These are phyloP conservation scores for Pyrrhia umbra DNA, from an alignment of 2,888 invertebrate species.

Conservation along the genomic window DNA sequence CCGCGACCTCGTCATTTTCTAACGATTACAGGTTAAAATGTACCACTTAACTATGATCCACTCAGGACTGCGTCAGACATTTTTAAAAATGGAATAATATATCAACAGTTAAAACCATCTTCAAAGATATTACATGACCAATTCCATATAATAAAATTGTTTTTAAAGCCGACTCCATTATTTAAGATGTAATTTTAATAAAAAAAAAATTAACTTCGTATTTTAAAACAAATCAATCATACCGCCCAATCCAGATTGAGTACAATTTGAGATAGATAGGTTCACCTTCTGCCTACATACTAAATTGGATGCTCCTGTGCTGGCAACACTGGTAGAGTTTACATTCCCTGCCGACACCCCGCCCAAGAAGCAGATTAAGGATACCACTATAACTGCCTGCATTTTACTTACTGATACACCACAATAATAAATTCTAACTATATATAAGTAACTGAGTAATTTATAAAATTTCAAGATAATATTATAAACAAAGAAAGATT, in stretches of 20 bases:
- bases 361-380: slow-evolving; percentile 7
- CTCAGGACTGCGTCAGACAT: too few relatives aligned
- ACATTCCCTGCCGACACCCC: background rate
- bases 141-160: too few relatives aligned
- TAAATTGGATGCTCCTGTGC: background rate
- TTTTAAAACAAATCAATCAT: background rate
- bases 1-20: too few relatives aligned
- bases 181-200: too few relatives aligned
- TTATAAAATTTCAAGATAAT: slow-evolving; percentile 1
- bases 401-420: slow-evolving; percentile 14
- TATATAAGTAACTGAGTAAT: slow-evolving; percentile 6
- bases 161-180: too few relatives aligned
- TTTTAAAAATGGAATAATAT: too few relatives aligned
- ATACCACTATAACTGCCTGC: slow-evolving; percentile 11
- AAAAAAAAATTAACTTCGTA: too few relatives aligned
- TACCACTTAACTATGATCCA: too few relatives aligned
- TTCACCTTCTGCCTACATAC: background rate
- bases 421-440: background rate
- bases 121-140: too few relatives aligned
- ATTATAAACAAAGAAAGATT: background rate
- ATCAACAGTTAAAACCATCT: too few relatives aligned
- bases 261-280: background rate
- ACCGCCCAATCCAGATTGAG: background rate
- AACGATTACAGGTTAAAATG: too few relatives aligned
- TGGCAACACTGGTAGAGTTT: background rate